Evolutionary conservation across 2,113 vertebrate species (phyloP).

Genomic region (Rhodinocichla rosea): DNA sequence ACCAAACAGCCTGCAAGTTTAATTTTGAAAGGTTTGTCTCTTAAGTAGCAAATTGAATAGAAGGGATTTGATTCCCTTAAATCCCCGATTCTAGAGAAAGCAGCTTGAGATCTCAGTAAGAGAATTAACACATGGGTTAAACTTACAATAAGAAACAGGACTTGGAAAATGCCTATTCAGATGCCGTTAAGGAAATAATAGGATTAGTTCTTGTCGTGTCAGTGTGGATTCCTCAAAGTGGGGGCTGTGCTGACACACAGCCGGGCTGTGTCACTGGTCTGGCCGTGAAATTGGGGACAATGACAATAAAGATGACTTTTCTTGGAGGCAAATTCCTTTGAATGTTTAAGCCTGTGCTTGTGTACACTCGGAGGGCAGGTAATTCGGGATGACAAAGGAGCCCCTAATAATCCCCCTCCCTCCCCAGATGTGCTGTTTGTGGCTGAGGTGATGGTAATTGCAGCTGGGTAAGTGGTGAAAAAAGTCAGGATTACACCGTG

Average conservation of each 20-base stretch:
- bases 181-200: constrained; percentile 49
- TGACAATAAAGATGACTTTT: neutral
- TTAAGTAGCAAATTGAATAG: constrained; percentile 18
- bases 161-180: constrained; percentile 52
- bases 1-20: neutral
- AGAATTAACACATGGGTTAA: constrained; percentile 62
- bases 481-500: neutral
- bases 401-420: neutral
- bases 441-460: neutral
- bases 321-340: neutral
- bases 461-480: neutral
- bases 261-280: neutral
- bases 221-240: neutral
- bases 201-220: constrained; percentile 60
- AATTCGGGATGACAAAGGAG: neutral
- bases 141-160: constrained; percentile 34
- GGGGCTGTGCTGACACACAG: neutral
- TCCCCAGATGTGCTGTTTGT: neutral
- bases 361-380: neutral
- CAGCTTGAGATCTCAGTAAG: constrained; percentile 61
- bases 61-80: constrained; percentile 43
- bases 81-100: constrained; percentile 33
- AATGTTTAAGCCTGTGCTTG: neutral
- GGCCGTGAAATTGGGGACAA: constrained; percentile 22
- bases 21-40: constrained; percentile 44